phyloP scores from a whole-genome alignment of 2,888 invertebrate species.

The Drosophila rellima region DNA sequence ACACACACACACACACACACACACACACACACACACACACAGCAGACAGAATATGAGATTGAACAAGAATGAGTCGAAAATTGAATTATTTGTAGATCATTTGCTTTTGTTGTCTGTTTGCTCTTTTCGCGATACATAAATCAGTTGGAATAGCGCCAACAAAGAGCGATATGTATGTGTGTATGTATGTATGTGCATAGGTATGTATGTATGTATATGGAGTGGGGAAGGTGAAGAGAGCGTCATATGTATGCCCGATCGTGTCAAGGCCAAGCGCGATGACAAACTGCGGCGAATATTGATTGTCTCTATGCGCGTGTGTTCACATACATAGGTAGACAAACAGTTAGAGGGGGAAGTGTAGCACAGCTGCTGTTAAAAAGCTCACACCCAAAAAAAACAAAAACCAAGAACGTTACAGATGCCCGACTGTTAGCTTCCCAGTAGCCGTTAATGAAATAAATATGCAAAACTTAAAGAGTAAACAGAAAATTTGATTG shows the following conservation, averaged over 20 bases:
- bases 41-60: slow-evolving; percentile 10
- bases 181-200: too few relatives aligned
- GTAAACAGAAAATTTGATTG: too few relatives aligned
- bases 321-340: background rate
- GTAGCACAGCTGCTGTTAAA: slow-evolving; percentile 14
- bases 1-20: background rate
- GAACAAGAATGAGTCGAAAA: slow-evolving; percentile 26
- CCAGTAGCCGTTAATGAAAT: background rate
- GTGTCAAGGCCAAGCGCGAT: slow-evolving; percentile 54
- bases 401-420: background rate
- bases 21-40: background rate
- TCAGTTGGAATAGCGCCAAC: slow-evolving; percentile 45
- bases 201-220: too few relatives aligned
- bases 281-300: slow-evolving; percentile 37
- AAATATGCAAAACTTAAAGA: too few relatives aligned
- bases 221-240: background rate
- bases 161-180: background rate
- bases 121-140: slow-evolving; percentile 29
- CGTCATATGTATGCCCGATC: slow-evolving; percentile 25
- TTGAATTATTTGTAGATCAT: slow-evolving; percentile 26
- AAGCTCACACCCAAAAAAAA: slow-evolving; percentile 15
- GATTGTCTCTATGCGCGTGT: background rate
- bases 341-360: background rate
- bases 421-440: background rate
- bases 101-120: slow-evolving; percentile 18